Base-by-base conservation (phyloP, 2,888 invertebrate genomes). In the Clistopyga incitator region DNA sequence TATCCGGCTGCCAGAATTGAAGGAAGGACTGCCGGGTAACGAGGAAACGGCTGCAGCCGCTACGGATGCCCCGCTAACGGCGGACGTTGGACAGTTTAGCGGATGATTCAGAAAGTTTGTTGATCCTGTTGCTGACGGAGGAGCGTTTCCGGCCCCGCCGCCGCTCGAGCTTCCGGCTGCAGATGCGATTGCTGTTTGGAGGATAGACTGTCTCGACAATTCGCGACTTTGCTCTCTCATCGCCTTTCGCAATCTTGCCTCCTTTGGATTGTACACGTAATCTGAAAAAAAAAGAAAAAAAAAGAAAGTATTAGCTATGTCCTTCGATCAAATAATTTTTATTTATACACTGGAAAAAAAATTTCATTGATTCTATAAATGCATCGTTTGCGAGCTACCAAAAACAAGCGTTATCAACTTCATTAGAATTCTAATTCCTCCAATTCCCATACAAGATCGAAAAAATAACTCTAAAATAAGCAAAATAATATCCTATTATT, bases 221-320 rank as follows among this genome's bases (percentile, higher is more conserved):
- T 92, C 92, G 45, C 93, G 91, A 71, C 88, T 92, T 82, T 93
- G 93, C 88, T 94, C 94, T 86, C 95, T 94, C 94, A 95, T 94
- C 70, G 95, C 95, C 90, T 95, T 95, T 81, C 95, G 94, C 90
- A 95, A 93, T 82, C 95, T 93, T 64, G 95, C 95, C 91, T 95
- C 95, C 88, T 95, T 95, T 56, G 95, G 95, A 90, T 95, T 95
- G 93, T 95, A 95, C 81, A 95, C 95, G 91, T 95, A 95, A 92
- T 94, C 95, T 95, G 94, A 4, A 70, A 38, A 6, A 47, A 47
- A 72, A 29, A 47, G 20, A 29, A 3, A 47, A 3, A 47, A 61
- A 18, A 29, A 34, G 11, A 15, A 34, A 34, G 8, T 18, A 34
- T 52, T 13, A n/a, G 8, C n/a, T 29, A n/a, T 47, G 3, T 23